Percentiles rank a stretch among this genome's conserved stretches.
phyloP scores from a whole-genome alignment of 2,113 vertebrate species.

The Oryzias melastigma region DNA sequence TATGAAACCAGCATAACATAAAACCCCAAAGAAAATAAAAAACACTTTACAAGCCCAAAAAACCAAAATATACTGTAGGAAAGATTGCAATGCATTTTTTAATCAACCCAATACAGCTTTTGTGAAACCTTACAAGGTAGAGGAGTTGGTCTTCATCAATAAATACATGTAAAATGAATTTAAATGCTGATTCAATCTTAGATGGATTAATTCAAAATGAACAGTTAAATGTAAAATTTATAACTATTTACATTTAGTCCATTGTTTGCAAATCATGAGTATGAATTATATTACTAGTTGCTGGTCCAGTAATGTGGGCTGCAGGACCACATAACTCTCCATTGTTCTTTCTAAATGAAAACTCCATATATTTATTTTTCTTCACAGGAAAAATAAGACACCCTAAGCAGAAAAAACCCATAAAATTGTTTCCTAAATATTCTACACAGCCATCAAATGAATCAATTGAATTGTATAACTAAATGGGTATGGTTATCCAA shows the following conservation, averaged over 20 bases:
- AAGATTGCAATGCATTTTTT: not conserved
- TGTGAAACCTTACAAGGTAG: too few species aligned
- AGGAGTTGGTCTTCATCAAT: not conserved
- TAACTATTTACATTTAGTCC: not conserved
- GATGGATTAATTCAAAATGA: not conserved
- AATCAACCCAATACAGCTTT: not conserved
- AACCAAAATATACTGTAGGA: not conserved
- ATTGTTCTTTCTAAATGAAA: not conserved
- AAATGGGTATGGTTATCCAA: slow-evolving; percentile 24
- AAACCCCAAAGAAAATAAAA: not conserved
- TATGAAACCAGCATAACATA: slow-evolving; percentile 24
- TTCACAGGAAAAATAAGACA: not conserved
- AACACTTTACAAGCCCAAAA: not conserved
- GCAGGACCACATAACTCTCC: not conserved
- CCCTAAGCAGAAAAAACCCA: not conserved
- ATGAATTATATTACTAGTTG: slow-evolving; percentile 1
- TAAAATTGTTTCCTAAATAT: not conserved
- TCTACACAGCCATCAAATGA: not conserved
- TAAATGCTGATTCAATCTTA: not conserved
- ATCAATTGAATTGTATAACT: slow-evolving; percentile 13
- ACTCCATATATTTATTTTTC: too few species aligned
- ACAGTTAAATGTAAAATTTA: not conserved
- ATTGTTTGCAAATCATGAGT: slow-evolving; percentile 2
- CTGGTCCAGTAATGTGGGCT: not conserved
- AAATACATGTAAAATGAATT: not conserved